A percentile compares a stretch with the other conserved stretches of the same genome.
These are phyloP conservation scores for Pseudomyrmex cubaensis DNA, from an alignment of 1,140 invertebrate species.

Conservation along the genomic window DNA sequence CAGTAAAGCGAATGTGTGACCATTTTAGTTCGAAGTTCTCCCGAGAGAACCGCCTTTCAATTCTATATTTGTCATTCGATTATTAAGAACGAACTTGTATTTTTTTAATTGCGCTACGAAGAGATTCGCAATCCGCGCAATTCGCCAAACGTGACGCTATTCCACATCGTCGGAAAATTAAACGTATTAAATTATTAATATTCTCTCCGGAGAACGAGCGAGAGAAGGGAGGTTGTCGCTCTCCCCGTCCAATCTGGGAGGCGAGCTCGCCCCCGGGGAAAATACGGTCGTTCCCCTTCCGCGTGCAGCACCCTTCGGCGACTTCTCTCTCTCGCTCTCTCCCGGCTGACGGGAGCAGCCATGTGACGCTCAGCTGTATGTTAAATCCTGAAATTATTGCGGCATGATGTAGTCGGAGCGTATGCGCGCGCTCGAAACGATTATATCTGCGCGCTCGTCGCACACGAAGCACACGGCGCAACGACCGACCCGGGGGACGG, in stretches of 20 bases:
- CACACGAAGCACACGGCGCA: slow-evolving; percentile 14
- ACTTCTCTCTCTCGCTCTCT: slow-evolving; percentile 45
- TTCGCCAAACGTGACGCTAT: not conserved
- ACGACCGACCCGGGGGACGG: not conserved
- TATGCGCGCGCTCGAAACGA: slow-evolving; percentile 54
- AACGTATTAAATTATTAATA: slow-evolving; percentile 82
- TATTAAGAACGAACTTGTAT: too few species aligned
- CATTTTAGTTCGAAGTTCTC: not conserved
- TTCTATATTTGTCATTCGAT: not conserved
- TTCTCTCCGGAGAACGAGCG: slow-evolving; percentile 26
- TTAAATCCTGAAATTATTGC: slow-evolving; percentile 81
- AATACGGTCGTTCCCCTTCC: slow-evolving; percentile 59
- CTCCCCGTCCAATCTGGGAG: slow-evolving; percentile 72
- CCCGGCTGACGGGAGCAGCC: slow-evolving; percentile 57
- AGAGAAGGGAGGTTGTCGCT: slow-evolving; percentile 64
- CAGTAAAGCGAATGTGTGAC: not conserved
- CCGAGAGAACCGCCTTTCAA: not conserved
- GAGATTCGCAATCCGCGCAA: not conserved
- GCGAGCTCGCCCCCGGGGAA: slow-evolving; percentile 78
- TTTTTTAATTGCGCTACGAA: too few species aligned
- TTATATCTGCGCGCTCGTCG: slow-evolving; percentile 38
- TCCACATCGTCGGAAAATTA: slow-evolving; percentile 68
- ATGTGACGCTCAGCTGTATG: slow-evolving; percentile 81
- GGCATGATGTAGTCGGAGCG: slow-evolving; percentile 49
- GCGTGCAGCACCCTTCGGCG: slow-evolving; percentile 16